Conservation (phyloP, 2,797 vertebrate species). For the Delichon dasypus region DNA sequence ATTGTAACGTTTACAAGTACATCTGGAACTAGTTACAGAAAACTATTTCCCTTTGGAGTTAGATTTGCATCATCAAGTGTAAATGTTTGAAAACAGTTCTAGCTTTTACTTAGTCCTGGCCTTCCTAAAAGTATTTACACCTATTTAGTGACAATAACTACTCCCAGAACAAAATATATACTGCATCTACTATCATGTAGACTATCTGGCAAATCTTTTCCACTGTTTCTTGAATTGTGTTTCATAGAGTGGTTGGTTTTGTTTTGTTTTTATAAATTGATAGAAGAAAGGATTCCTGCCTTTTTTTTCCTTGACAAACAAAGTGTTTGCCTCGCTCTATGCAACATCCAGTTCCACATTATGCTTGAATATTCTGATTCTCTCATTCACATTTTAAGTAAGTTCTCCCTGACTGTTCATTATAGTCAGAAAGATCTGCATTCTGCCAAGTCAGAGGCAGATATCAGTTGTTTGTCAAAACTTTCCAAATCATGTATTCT, state of each 20-base stretch:
- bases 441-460: conserved; percentile 77
- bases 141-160: background rate
- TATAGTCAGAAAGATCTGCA: conserved; percentile 76
- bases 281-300: conserved; percentile 59
- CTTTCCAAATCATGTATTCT: conserved; percentile 70
- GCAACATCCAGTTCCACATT: conserved; percentile 75
- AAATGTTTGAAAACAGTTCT: conserved; percentile 38
- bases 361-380: conserved; percentile 77
- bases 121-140: conserved; percentile 1
- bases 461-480: conserved; percentile 69
- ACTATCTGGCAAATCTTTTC: conserved; percentile 75
- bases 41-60: conserved; percentile 27
- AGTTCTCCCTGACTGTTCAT: conserved; percentile 62
- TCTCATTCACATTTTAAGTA: conserved; percentile 70
- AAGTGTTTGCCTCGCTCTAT: conserved; percentile 67
- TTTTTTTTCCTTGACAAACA: conserved; percentile 73
- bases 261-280: conserved; percentile 13
- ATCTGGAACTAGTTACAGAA: conserved; percentile 51
- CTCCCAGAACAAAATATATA: background rate
- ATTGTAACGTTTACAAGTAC: conserved; percentile 52
- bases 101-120: background rate
- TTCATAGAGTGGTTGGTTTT: background rate
- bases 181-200: conserved; percentile 44
- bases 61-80: conserved; percentile 37
- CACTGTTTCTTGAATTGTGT: conserved; percentile 66